Evolutionary conservation across 2,888 invertebrate species (phyloP).

Genomic region (Drosophila leonis): DNA sequence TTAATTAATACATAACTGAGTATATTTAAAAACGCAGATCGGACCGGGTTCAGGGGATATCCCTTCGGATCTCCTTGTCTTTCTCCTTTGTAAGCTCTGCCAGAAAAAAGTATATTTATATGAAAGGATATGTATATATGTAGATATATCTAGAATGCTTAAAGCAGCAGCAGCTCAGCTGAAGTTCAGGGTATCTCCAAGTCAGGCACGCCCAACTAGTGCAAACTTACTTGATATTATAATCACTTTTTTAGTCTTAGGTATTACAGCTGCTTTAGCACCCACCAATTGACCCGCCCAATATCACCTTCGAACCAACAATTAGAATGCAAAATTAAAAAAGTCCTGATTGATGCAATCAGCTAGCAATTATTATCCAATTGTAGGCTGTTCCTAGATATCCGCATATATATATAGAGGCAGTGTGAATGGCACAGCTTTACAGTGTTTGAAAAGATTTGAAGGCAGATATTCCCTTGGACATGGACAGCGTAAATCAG

Average conservation of each 20-base stretch:
- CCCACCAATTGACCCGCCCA: neutral
- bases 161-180: too few species aligned
- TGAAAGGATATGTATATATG: too few species aligned
- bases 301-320: slow-evolving; percentile 11
- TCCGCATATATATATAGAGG: slow-evolving; percentile 39
- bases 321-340: slow-evolving; percentile 31
- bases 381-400: slow-evolving; percentile 4
- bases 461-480: neutral
- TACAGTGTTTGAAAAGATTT: slow-evolving; percentile 9
- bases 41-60: too few species aligned
- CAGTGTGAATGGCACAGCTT: too few species aligned
- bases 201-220: neutral
- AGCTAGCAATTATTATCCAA: slow-evolving; percentile 41
- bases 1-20: too few species aligned
- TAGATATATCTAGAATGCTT: too few species aligned
- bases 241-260: neutral
- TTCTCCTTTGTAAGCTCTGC: too few species aligned
- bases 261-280: neutral
- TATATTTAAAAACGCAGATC: too few species aligned
- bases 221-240: neutral
- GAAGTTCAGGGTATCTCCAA: neutral
- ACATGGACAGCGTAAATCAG: slow-evolving; percentile 13
- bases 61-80: too few species aligned
- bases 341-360: slow-evolving; percentile 16
- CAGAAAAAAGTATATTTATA: too few species aligned